Evolutionary conservation across 1,140 invertebrate genomes (phyloP), one percentile per base, ranked within the genome.

Genomic region (Leptopilina clavipes): DNA sequence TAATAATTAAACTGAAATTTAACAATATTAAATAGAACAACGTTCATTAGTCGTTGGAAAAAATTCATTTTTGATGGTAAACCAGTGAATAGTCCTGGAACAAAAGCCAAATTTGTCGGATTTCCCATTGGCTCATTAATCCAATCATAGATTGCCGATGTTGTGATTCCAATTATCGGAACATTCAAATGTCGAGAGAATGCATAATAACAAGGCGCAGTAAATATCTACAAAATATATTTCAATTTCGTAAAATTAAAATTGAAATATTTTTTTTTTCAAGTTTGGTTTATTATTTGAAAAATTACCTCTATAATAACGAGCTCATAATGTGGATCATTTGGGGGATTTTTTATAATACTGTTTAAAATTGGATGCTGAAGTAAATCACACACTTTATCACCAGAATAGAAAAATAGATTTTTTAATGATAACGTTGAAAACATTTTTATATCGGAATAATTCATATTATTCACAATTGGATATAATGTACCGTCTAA

Each of bases 91-190:
- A 77, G 91, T 37, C 91, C 90, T 0, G 93, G 93, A 78, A 94
- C 91, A 74, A 92, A 91, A 1, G 93, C 90, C 0, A 92, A 89
- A 31, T 91, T 92, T 22, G 93, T 90, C 1, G 92, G 92, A 82
- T 93, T 93, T 7, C 91, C 93, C 25, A 93, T 83, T 78, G 92
- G 92, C 45, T 92, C 91, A 72, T 93, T 92, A 0, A 93, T 87
- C 93, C 93, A 94, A 1, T 92, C 92, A 71, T 93, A 88, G 31
- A 92, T 90, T 44, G 92, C 91, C 45, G 91, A 92, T 19, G 92
- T 91, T 72, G 92, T 90, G 1, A 93, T 82, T 1, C 92, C 92
- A n/a, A 94, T 90, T 6, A 93, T 89, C 2, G 93, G 93, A 17
- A 93, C 89, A 56, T 91, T 89, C 40, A 93, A 92, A 79, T 91